Evolutionary conservation across 2,113 vertebrate species (phyloP).

Genomic region (Pogonocichla stellata): DNA sequence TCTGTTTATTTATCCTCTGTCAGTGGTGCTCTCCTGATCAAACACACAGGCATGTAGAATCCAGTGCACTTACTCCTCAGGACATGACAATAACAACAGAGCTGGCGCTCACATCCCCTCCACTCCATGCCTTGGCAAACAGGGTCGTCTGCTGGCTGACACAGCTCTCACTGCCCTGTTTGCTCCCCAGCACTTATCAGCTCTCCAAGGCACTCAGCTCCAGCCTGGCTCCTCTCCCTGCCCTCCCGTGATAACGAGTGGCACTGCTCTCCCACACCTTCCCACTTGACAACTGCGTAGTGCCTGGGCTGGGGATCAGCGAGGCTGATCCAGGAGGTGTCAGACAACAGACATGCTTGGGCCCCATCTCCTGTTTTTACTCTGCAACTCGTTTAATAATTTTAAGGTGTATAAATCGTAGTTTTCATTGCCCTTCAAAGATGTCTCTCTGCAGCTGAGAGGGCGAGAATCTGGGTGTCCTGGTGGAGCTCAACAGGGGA

Average conservation of each 20-base stretch:
- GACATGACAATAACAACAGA: conserved; percentile 44
- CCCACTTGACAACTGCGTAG: neutral
- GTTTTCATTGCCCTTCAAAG: neutral
- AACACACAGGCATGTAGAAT: conserved; percentile 48
- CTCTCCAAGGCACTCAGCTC: neutral
- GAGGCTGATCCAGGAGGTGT: neutral
- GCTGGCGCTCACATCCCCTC: neutral
- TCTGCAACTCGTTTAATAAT: neutral
- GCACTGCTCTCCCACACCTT: neutral
- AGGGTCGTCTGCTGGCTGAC: neutral
- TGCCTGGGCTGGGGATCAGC: neutral
- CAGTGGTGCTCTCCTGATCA: conserved; percentile 50
- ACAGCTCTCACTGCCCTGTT: neutral
- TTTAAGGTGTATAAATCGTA: neutral
- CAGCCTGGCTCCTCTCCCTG: neutral
- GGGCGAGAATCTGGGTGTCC: rapidly evolving
- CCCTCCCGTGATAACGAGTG: neutral
- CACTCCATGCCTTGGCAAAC: neutral
- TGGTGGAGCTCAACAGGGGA: neutral
- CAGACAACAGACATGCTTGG: neutral
- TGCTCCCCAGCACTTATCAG: neutral
- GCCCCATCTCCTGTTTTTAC: neutral
- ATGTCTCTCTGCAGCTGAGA: neutral
- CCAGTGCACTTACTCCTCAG: neutral
- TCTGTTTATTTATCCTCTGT: conserved; percentile 70